Evolutionary conservation across 2,888 invertebrate species (phyloP), one percentile per base, ranked within the genome.

Genomic region (Chloroclystis v-ata): DNA sequence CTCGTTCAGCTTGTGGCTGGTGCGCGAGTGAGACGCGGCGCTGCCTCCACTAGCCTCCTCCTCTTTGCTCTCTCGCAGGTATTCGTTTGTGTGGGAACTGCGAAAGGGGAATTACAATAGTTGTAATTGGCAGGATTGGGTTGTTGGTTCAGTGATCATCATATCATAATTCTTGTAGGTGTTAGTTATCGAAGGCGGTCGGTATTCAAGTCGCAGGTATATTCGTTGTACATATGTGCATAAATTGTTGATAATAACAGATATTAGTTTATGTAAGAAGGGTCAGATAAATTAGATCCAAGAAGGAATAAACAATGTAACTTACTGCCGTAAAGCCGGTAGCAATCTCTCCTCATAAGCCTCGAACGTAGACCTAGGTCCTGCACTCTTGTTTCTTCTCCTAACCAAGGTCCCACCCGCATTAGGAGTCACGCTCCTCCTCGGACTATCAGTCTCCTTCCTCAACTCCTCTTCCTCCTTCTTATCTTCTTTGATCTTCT

Each of bases 311-410:
- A 5, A 14, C 25, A 29, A 8, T 8, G 13, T 30, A 9, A 11
- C 92, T 91, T 89, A 96, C 96, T 95, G 95, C 77, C 95, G 91
- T 41, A 95, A 82, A 28, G 95, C 94, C 6, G 96, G 96, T 49
- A 97, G 89, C 0, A 95, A 90, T 45, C 95, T 89, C 61, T 97
- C 96, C 68, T 97, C 97, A 62, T 96, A 96, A 58, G 94, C 95
- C 72, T 95, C 95, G 64, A 94, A 96, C 2, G 94, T 94, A 9
- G 93, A 91, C 10, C 91, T 82, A 0, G 90, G 90, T 6, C 90
- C 91, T 1, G 92, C 92, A 47, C 93, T 93, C 69, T 92, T 92
- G 56, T 91, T 91, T 43, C 91, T 76, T 69, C 94, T 82, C 78
- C 90, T 69, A 72, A 89, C 72, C 89, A 89, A 47, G 82, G 89